Evolutionary conservation across 2,797 vertebrate genomes (phyloP).

Genomic region (Momotus momota): DNA sequence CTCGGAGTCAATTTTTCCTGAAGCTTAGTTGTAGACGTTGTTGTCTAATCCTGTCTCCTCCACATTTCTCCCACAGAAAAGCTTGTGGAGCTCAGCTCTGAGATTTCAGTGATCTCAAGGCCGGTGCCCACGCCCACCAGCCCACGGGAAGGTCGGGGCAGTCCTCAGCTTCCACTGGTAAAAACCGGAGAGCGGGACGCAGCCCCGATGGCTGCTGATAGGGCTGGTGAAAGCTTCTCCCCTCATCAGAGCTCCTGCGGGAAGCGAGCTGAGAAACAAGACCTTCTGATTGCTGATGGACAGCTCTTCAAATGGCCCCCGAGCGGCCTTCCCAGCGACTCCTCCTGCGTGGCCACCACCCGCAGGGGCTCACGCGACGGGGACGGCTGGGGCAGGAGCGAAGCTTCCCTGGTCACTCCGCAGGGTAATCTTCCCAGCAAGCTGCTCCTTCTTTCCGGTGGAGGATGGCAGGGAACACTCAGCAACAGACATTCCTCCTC

Average conservation of each 20-base stretch:
- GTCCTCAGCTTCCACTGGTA: not conserved
- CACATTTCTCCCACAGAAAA: not conserved
- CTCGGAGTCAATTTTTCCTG: slow-evolving; percentile 7
- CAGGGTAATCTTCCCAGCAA: not conserved
- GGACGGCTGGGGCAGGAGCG: fast-evolving
- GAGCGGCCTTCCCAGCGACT: not conserved
- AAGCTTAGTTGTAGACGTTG: slow-evolving; percentile 40
- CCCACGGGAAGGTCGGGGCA: fast-evolving
- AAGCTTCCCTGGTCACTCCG: not conserved
- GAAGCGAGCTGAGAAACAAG: not conserved
- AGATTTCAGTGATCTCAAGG: not conserved
- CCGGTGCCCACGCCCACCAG: fast-evolving
- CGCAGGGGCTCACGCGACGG: fast-evolving
- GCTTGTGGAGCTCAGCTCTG: not conserved
- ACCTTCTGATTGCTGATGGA: not conserved
- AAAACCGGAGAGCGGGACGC: not conserved
- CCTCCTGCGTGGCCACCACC: not conserved
- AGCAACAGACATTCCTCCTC: fast-evolving
- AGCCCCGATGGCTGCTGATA: not conserved
- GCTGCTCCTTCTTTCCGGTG: fast-evolving
- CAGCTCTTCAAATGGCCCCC: fast-evolving
- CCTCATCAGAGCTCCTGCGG: not conserved
- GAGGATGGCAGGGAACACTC: fast-evolving
- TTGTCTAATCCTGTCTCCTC: slow-evolving; percentile 30
- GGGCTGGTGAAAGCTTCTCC: not conserved